Evolutionary conservation across 92 coral and sea anemone species (phyloP).

Genomic region (Bergia sp.): DNA sequence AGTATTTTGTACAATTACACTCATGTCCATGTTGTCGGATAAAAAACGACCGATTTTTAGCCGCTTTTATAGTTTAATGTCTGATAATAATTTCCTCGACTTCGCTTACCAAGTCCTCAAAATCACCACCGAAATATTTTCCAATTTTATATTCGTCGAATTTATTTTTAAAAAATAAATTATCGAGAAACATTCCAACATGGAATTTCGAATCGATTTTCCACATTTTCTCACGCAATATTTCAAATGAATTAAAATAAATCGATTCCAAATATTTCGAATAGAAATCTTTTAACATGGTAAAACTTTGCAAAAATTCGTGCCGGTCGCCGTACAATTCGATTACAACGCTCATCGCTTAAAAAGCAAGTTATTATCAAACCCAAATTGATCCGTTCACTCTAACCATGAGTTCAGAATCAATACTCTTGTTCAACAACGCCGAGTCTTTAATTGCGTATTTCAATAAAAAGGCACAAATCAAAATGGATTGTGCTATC

Average conservation of each 20-base stretch:
- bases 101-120: conserved; percentile 1
- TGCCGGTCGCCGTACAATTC: too few species aligned
- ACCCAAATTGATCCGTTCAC: not conserved
- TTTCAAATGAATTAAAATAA: too few species aligned
- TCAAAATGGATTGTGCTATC: not conserved
- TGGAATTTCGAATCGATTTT: too few species aligned
- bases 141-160: not conserved
- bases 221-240: too few species aligned
- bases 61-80: not conserved
- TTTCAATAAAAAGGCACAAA: not conserved
- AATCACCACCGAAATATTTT: not conserved
- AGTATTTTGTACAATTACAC: conserved; percentile 3
- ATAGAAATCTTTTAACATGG: too few species aligned
- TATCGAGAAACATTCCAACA: too few species aligned
- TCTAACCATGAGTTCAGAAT: not conserved
- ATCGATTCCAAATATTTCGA: too few species aligned
- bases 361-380: not conserved
- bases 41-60: not conserved
- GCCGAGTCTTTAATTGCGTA: not conserved
- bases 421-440: not conserved
- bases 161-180: not conserved
- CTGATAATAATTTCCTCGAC: not conserved
- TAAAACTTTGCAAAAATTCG: too few species aligned
- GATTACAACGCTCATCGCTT: not conserved
- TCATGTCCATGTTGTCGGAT: not conserved